phyloP scores from a whole-genome alignment of 2,797 vertebrate species.

The Parauchenoglanis ngamensis region DNA sequence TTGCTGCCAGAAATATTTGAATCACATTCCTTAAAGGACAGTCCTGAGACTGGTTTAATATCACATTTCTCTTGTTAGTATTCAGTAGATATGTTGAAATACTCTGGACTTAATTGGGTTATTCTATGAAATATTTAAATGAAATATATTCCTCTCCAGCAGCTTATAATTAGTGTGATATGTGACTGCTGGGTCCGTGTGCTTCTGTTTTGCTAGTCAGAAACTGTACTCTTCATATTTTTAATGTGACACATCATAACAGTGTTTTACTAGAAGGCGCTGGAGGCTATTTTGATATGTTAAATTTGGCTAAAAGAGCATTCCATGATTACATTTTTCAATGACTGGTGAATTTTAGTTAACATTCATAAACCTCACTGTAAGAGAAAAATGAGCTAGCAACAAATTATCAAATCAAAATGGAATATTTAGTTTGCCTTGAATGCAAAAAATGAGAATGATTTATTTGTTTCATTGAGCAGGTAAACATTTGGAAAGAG shows the following conservation, averaged over 20 bases:
- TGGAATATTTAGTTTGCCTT: neutral
- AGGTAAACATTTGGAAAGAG: conserved; percentile 20
- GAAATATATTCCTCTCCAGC: neutral
- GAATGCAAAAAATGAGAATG: conserved; percentile 5
- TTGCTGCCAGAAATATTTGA: neutral
- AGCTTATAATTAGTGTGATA: neutral
- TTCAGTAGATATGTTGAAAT: neutral
- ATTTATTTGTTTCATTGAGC: conserved; percentile 24
- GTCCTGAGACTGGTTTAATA: neutral
- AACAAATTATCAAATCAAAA: conserved; percentile 18
- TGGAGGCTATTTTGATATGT: neutral
- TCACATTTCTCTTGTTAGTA: neutral
- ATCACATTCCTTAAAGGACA: neutral
- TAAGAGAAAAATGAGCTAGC: neutral
- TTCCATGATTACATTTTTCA: neutral
- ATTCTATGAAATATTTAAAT: conserved; percentile 9
- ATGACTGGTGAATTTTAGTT: conserved; percentile 13
- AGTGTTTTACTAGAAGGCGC: neutral
- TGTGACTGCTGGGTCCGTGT: neutral
- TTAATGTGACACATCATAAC: neutral
- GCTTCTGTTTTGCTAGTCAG: neutral
- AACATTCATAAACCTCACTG: conserved; percentile 11
- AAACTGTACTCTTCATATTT: conserved; percentile 10
- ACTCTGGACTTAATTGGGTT: neutral
- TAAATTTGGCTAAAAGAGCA: conserved; percentile 21